Base-by-base conservation (phyloP, 2,113 vertebrate species). In the Panurus biarmicus region DNA sequence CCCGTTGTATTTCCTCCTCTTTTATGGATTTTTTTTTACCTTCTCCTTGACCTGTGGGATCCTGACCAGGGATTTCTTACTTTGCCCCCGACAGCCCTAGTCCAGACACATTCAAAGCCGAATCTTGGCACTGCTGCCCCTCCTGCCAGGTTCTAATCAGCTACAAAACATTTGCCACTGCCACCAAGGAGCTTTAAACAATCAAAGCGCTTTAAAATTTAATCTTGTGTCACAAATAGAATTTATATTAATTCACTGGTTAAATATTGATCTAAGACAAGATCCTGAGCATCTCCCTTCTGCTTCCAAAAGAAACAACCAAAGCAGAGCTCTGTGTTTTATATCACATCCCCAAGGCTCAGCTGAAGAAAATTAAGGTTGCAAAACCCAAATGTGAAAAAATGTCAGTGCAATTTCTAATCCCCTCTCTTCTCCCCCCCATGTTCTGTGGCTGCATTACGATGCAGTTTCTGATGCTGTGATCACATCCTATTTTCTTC, bases 121-220 rank as follows among this genome's bases (percentile, higher is more conserved):
- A 57, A 35, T 22, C 73, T 28, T 74, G 64, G 85, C 78, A 47
- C 73, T 47, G 53, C 65, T 82, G 1, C 67, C 42, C 1, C 33
- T 80, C 47, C 38, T 79, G 60, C 22, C 18, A 60, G 62, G 33
- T 85, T 87, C 85, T 85, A 73, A 91, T 93, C 76, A 45, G 83
- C 84, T 83, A 23, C 48, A 57, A 81, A 89, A 85, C 78, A 45
- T 95, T 95, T 88, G 47, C 93, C 84, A 23, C 84, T 82, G 84
- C 84, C 89, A 96, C 85, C 47, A 60, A 95, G 81, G 87, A 94
- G 74, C 85, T 94, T 93, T 76, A 91, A 93, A 87, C 85, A 80
- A 89, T 75, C 71, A 82, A 58, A 91, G 82, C 29, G 5, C 85
- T 87, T 83, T 94, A 93, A 93, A 87, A 83, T 82, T 90, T 89